A percentile compares a stretch with the other conserved stretches of the same genome.
Evolutionary conservation across 2,888 invertebrate genomes (phyloP).

Genomic region (Drosophila helvetica): DNA sequence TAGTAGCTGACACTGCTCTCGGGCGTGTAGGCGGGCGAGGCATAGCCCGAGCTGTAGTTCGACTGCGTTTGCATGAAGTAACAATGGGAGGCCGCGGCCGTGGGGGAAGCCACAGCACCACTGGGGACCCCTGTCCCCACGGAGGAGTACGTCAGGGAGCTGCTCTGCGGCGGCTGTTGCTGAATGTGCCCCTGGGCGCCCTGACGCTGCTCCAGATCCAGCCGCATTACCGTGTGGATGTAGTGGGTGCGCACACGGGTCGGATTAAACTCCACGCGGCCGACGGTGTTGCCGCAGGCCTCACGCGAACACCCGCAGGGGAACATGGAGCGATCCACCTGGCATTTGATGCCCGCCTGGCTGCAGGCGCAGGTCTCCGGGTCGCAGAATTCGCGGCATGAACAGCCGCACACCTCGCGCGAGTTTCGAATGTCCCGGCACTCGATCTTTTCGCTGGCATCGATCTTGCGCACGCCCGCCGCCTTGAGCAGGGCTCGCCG

Average conservation of each 20-base stretch:
- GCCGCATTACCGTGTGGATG: constrained; percentile 97
- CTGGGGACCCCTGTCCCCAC: constrained; percentile 20
- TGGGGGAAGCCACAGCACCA: constrained; percentile 25
- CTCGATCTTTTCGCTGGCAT: constrained; percentile 96
- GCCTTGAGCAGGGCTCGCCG: constrained; percentile 93
- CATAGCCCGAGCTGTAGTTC: constrained; percentile 81
- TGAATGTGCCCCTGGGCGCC: constrained; percentile 38
- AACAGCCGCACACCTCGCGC: constrained; percentile 96
- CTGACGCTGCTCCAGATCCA: constrained; percentile 91
- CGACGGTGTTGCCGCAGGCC: constrained; percentile 95
- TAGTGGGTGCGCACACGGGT: constrained; percentile 97
- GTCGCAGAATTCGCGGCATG: constrained; percentile 96
- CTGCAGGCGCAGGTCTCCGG: constrained; percentile 98
- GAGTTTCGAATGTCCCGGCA: constrained; percentile 96
- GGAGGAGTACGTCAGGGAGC: constrained; percentile 22
- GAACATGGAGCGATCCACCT: constrained; percentile 96
- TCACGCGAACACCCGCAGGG: constrained; percentile 98
- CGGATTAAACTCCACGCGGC: constrained; percentile 98
- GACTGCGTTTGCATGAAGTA: constrained; percentile 81
- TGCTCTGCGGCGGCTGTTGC: constrained; percentile 21
- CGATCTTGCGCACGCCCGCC: constrained; percentile 97
- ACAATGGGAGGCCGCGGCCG: constrained; percentile 49
- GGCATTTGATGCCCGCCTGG: constrained; percentile 96
- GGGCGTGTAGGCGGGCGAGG: constrained; percentile 80
- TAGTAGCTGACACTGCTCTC: constrained; percentile 63